phyloP scores from a whole-genome alignment of 2,888 invertebrate species.

The Eudemis profundana region DNA sequence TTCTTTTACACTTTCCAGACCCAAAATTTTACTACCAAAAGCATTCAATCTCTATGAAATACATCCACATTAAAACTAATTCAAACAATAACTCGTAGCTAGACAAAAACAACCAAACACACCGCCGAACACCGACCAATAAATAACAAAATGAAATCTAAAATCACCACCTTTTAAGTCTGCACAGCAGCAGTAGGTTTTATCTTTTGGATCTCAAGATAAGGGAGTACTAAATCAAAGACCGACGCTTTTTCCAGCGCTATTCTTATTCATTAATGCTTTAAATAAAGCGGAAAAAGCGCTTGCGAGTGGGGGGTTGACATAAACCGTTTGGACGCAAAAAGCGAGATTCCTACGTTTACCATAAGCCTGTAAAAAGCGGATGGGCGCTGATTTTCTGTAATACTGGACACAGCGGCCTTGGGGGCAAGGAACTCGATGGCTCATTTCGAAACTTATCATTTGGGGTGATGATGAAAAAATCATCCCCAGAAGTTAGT shows the following conservation, averaged over 20 bases:
- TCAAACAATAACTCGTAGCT: conserved; percentile 25
- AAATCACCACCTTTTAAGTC: conserved; percentile 44
- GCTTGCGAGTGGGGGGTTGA: conserved; percentile 75
- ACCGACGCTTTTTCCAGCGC: conserved; percentile 69
- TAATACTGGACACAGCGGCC: conserved; percentile 35
- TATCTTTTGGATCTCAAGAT: conserved; percentile 65
- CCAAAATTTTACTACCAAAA: not conserved
- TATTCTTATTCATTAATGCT: conserved; percentile 83
- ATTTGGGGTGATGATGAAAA: not conserved
- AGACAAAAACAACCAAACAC: conserved; percentile 32
- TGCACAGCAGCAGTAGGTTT: conserved; percentile 44
- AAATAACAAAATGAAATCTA: conserved; percentile 50
- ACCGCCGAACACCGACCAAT: conserved; percentile 42
- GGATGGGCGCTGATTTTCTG: conserved; percentile 48
- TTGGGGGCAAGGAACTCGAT: conserved; percentile 38
- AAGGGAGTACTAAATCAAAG: conserved; percentile 77
- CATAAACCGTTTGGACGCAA: conserved; percentile 73
- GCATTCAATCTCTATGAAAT: conserved; percentile 11
- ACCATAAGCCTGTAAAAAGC: conserved; percentile 64
- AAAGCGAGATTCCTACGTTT: conserved; percentile 67
- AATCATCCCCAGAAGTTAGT: not conserved
- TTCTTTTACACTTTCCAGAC: not conserved
- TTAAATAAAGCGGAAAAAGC: conserved; percentile 80
- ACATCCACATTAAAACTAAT: conserved; percentile 17
- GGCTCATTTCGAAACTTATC: not conserved